Evolutionary conservation across 2,113 vertebrate species (phyloP).

Genomic region (Apeltes quadracus): DNA sequence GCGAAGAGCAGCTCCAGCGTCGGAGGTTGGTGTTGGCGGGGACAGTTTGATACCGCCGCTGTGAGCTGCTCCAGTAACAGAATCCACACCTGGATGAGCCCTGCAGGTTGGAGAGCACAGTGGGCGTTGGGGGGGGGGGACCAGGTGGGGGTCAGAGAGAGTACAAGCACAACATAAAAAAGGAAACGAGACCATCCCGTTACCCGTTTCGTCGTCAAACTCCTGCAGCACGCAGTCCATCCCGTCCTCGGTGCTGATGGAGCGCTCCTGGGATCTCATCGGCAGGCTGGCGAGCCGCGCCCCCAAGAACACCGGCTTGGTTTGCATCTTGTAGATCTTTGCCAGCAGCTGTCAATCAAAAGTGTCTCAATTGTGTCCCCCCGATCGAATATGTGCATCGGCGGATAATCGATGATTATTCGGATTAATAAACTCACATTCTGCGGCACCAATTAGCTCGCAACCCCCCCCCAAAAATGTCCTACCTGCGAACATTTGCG

Average conservation of each 20-base stretch:
- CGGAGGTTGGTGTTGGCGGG: slow-evolving; percentile 94
- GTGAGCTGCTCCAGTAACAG: slow-evolving; percentile 94
- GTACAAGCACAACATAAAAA: not conserved
- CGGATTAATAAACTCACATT: not conserved
- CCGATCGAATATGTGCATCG: not conserved
- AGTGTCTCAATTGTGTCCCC: not conserved
- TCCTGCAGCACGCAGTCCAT: slow-evolving; percentile 91
- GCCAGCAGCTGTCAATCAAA: slow-evolving; percentile 85
- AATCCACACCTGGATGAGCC: slow-evolving; percentile 97
- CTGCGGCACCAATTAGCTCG: not conserved
- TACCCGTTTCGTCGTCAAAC: slow-evolving; percentile 95
- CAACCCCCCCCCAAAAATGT: too few relatives aligned
- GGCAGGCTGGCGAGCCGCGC: slow-evolving; percentile 89
- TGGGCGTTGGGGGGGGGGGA: not conserved
- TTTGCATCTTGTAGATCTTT: slow-evolving; percentile 98
- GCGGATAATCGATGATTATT: not conserved
- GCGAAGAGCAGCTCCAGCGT: slow-evolving; percentile 94
- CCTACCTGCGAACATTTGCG: slow-evolving; percentile 93
- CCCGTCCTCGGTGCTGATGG: slow-evolving; percentile 90
- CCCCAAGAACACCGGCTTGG: slow-evolving; percentile 92
- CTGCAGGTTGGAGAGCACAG: slow-evolving; percentile 68
- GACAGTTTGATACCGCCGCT: slow-evolving; percentile 94
- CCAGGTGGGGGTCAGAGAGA: not conserved
- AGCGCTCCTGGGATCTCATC: slow-evolving; percentile 85
- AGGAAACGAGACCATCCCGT: not conserved